Percentiles rank a stretch among this genome's conserved stretches.
phyloP scores from a whole-genome alignment of 2,888 invertebrate genomes.

The Augochlorella aurata region DNA sequence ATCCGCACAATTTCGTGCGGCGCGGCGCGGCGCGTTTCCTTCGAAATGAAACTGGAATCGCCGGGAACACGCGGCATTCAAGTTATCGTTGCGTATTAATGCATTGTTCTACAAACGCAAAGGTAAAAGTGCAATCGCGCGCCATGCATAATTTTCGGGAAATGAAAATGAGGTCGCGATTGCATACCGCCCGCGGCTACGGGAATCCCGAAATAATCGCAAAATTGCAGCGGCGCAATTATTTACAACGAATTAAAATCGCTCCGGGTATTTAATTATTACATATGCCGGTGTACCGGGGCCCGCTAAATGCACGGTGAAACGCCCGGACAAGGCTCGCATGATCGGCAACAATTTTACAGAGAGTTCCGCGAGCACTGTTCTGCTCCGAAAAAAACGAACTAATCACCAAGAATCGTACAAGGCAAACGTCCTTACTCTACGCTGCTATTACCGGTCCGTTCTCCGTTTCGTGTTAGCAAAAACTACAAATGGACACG shows the following conservation, averaged over 20 bases:
- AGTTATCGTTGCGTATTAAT: neutral
- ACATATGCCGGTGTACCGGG: neutral
- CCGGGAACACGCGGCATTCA: neutral
- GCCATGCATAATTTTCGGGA: neutral
- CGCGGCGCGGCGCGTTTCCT: neutral
- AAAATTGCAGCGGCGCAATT: neutral
- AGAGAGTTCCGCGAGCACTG: neutral
- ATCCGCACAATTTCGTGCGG: neutral
- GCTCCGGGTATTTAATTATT: neutral
- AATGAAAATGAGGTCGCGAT: neutral
- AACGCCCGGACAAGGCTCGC: neutral
- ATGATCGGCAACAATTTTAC: conserved; percentile 13
- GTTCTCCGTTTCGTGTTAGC: neutral
- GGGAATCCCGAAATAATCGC: neutral
- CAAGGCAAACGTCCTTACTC: neutral
- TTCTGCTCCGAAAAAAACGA: neutral
- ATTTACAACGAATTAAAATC: neutral
- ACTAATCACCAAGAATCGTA: neutral
- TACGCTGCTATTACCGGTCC: neutral
- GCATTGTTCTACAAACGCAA: neutral
- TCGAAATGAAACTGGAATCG: neutral
- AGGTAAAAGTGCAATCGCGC: neutral
- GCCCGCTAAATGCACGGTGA: neutral
- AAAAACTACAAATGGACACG: neutral
- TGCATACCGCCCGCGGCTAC: neutral